Evolutionary conservation across 2,113 vertebrate genomes (phyloP), one percentile per base, ranked within the genome.

Genomic region (Pelusios castaneus): DNA sequence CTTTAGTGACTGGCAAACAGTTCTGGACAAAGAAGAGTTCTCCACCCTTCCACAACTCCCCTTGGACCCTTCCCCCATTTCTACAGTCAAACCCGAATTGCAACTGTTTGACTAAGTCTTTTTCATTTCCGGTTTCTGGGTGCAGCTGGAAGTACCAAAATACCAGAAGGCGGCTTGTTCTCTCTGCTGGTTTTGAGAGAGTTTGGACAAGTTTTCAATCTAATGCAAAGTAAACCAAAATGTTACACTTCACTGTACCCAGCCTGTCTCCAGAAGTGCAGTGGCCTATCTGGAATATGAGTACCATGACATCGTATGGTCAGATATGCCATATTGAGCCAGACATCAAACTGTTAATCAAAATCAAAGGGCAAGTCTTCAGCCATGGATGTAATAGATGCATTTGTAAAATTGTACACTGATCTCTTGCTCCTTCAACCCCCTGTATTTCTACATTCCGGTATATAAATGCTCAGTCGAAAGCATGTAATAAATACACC

Each of bases 171-270:
- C 91, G 88, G 60, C 16, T 60, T 82, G 24, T 29, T 89, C 29
- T 43, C 67, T 54, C 19, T 34, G 51, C 38, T 38, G 70, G 83
- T 47, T 94, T 87, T 95, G 79, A 93, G 91, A 84, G 95, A 94
- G 89, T 95, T 93, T 89, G 80, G 94, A 55, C 75, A 52, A 0
- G 0, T 87, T 89, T 78, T 90, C 88, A 94, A 70, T 54, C 29
- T 55, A 80, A 80, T 58, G 21, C 95, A 96, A 96, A 92, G n/a
- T 3, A 43, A 90, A 24, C 1, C 22, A 70, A 67, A 70, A 38
- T 47, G 85, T 80, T 96, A 49, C 89, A 93, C 84, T 84, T 95
- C 88, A 73, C 90, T 87, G 93, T 16, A 81, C 16, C 16, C 38
- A 41, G 86, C 29, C 43, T 75, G 19, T 43, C 67, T 94, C 87